phyloP scores from a whole-genome alignment of 1,140 invertebrate species.

The Cyphomyrmex costatus region DNA sequence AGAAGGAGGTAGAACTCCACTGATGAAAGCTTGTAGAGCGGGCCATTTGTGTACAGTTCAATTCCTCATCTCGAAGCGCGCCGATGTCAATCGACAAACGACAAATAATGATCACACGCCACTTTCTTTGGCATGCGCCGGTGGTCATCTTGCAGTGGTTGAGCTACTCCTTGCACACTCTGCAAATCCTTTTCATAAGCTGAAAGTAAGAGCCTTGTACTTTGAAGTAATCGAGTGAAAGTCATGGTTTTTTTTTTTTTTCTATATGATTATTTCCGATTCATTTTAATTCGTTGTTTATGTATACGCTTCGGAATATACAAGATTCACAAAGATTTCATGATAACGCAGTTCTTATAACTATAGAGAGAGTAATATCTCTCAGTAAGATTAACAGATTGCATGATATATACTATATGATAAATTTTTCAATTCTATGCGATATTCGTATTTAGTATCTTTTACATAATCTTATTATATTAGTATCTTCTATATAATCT shows the following conservation, averaged over 20 bases:
- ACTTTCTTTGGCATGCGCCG: constrained; percentile 98
- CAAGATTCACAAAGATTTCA: no score
- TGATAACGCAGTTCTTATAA: no score
- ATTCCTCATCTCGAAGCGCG: constrained; percentile 97
- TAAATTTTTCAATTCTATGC: not conserved
- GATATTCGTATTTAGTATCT: not conserved
- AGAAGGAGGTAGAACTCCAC: constrained; percentile 97
- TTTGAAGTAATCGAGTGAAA: not conserved
- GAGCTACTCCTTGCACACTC: constrained; percentile 95
- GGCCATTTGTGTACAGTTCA: constrained; percentile 99
- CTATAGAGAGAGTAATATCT: no score
- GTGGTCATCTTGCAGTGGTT: constrained; percentile 97
- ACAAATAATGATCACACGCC: constrained; percentile 99
- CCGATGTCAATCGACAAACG: constrained; percentile 97
- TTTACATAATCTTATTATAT: no score
- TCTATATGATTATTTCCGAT: not conserved
- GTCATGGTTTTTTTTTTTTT: no score
- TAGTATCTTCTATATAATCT: not conserved
- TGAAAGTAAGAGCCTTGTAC: constrained; percentile 90
- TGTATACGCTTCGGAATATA: not conserved
- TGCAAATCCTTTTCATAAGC: constrained; percentile 97
- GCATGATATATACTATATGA: not conserved
- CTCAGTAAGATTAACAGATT: not conserved
- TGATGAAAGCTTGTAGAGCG: constrained; percentile 99
- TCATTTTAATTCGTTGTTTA: not conserved